Conservation (phyloP, 2,888 invertebrate genomes). For the Tetanocera ferruginea region DNA sequence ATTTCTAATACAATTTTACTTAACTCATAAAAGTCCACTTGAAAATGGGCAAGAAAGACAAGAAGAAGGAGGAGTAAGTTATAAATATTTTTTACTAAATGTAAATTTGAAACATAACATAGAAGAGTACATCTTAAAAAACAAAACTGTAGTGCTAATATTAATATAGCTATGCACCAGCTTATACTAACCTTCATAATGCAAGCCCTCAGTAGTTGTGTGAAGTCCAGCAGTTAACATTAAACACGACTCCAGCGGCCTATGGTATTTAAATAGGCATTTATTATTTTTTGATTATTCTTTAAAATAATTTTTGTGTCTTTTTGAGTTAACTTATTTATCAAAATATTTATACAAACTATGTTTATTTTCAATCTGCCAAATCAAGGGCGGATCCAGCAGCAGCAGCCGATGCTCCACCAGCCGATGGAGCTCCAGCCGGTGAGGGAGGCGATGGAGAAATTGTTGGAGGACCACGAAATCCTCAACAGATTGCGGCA, state of each 20-base stretch:
- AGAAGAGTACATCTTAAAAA: slow-evolving; percentile 31
- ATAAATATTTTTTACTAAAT: slow-evolving; percentile 49
- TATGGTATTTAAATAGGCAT: neutral
- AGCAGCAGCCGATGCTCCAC: slow-evolving; percentile 67
- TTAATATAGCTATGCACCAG: slow-evolving; percentile 7
- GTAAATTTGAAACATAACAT: slow-evolving; percentile 26
- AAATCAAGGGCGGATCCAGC: slow-evolving; percentile 67
- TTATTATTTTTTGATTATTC: neutral
- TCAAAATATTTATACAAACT: neutral
- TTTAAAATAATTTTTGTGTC: neutral
- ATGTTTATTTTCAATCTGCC: neutral
- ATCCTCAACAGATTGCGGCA: slow-evolving; percentile 87
- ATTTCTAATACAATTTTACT: neutral
- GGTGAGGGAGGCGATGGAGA: slow-evolving; percentile 79
- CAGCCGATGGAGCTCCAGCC: slow-evolving; percentile 76
- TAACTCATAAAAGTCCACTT: neutral
- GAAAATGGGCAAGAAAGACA: slow-evolving; percentile 66
- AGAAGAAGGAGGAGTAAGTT: slow-evolving; percentile 66
- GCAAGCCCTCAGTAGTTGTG: no score
- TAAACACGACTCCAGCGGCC: no score
- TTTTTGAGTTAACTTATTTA: neutral
- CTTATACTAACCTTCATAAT: no score
- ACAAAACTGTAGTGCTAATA: slow-evolving; percentile 19
- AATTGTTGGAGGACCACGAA: slow-evolving; percentile 87
- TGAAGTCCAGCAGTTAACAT: no score